phyloP scores from a whole-genome alignment of 2,888 invertebrate species.

The Thyatira batis region DNA sequence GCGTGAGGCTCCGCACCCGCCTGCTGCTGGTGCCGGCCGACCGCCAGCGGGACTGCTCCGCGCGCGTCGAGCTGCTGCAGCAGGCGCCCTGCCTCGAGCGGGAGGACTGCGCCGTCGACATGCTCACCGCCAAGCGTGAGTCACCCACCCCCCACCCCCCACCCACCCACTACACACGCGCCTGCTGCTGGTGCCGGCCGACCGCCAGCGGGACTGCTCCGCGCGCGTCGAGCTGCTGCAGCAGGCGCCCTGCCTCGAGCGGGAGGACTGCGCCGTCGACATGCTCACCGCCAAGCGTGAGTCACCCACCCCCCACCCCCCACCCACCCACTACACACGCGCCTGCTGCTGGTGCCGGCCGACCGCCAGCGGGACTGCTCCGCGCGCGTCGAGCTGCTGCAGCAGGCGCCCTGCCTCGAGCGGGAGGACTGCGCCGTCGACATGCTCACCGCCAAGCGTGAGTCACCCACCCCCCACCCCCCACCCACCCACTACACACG shows the following conservation, averaged over 20 bases:
- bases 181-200: no score
- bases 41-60: slow-evolving; percentile 84
- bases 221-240: slow-evolving; percentile 88
- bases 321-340: background rate
- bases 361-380: slow-evolving; percentile 84
- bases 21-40: slow-evolving; percentile 85
- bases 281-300: slow-evolving; percentile 90
- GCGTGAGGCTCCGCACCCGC: slow-evolving; percentile 87
- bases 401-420: slow-evolving; percentile 88
- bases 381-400: slow-evolving; percentile 86
- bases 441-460: slow-evolving; percentile 89
- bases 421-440: slow-evolving; percentile 87
- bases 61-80: slow-evolving; percentile 88
- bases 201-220: slow-evolving; percentile 84
- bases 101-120: slow-evolving; percentile 87
- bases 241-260: slow-evolving; percentile 86
- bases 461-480: no score
- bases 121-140: slow-evolving; percentile 89
- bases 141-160: slow-evolving; percentile 5
- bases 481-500: background rate
- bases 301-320: no score
- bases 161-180: background rate
- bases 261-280: slow-evolving; percentile 86
- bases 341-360: no score
- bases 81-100: slow-evolving; percentile 87